Evolutionary conservation across 2,888 invertebrate genomes (phyloP).

Genomic region (Autographa gamma): DNA sequence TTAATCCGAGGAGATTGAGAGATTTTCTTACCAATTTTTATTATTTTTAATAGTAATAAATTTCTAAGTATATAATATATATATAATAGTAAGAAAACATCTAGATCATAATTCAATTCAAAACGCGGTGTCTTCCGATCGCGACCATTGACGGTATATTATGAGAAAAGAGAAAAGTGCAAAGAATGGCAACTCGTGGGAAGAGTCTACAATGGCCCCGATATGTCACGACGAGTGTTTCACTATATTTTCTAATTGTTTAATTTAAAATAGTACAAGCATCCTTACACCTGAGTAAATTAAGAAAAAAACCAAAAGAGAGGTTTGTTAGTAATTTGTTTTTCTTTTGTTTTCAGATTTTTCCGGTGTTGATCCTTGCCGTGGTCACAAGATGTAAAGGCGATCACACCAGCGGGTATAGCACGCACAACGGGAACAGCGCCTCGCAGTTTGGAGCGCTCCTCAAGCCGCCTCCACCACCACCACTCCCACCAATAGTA

Average conservation of each 20-base stretch:
- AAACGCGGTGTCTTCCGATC: constrained; percentile 77
- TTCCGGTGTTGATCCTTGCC: constrained; percentile 73
- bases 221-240: constrained; percentile 81
- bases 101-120: constrained; percentile 69
- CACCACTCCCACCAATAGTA: constrained; percentile 71
- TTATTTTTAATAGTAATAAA: constrained; percentile 33
- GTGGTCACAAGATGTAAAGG: constrained; percentile 71
- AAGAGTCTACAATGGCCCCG: constrained; percentile 78
- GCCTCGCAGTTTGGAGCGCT: constrained; percentile 78
- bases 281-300: not conserved
- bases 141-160: constrained; percentile 75
- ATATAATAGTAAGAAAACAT: constrained; percentile 61
- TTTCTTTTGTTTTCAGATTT: constrained; percentile 74
- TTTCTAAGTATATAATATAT: too few species aligned
- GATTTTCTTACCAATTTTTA: constrained; percentile 26
- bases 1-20: not conserved
- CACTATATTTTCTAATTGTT: constrained; percentile 84
- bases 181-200: constrained; percentile 85
- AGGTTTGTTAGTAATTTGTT: not conserved
- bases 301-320: not conserved
- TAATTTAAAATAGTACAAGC: constrained; percentile 55
- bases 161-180: constrained; percentile 88
- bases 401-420: constrained; percentile 71
- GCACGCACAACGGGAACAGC: constrained; percentile 66
- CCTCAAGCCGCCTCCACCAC: constrained; percentile 83